Evolutionary conservation across 2,888 invertebrate species (phyloP).

Genomic region (Noctua comes): DNA sequence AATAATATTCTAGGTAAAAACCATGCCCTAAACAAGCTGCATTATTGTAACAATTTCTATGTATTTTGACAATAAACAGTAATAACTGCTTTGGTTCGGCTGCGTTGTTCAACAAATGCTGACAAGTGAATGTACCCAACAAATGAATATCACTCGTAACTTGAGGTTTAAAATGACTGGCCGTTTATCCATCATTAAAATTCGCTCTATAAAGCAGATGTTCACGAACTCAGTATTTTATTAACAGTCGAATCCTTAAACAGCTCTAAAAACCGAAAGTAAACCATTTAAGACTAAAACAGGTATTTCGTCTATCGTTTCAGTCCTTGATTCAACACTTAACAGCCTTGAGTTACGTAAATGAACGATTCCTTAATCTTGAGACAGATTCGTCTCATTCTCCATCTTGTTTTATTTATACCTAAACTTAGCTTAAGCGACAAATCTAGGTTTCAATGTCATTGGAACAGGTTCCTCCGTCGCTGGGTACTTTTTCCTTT

Average conservation of each 20-base stretch:
- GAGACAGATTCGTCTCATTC: constrained; percentile 17
- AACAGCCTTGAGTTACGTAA: constrained; percentile 37
- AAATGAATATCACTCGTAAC: background rate
- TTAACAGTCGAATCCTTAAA: background rate
- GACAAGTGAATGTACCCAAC: background rate
- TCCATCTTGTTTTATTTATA: constrained; percentile 47
- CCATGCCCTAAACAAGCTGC: too few relatives aligned
- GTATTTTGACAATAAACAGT: background rate
- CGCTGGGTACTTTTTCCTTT: constrained; percentile 17
- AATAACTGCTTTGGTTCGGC: background rate
- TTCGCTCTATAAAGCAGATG: background rate
- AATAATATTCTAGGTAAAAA: too few relatives aligned
- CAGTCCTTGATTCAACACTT: constrained; percentile 15
- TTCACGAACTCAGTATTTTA: background rate
- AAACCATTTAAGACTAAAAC: constrained; percentile 6
- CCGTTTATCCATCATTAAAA: background rate
- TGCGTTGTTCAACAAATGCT: background rate
- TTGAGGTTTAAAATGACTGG: background rate
- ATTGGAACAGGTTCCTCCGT: constrained; percentile 40
- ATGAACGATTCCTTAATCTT: constrained; percentile 22
- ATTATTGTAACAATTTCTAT: too few relatives aligned
- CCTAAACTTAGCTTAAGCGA: constrained; percentile 32
- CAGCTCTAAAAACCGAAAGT: constrained; percentile 5
- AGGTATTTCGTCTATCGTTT: background rate
- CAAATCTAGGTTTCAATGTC: constrained; percentile 58